Evolutionary conservation across 2,888 invertebrate genomes (phyloP).

Genomic region (Hydrotaea diabolus): DNA sequence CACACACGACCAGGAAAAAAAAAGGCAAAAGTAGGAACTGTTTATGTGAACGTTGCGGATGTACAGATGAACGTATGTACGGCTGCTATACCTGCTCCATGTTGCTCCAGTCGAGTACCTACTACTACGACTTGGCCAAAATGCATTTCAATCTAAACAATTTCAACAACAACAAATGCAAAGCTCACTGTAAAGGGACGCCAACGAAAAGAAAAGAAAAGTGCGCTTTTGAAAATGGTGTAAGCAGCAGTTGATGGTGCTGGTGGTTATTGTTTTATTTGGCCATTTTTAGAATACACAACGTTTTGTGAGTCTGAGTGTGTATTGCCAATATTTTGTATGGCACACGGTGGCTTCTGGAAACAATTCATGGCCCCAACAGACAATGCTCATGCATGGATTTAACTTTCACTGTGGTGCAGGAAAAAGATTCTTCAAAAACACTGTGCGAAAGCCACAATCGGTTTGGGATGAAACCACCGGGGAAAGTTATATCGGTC

Average conservation of each 20-base stretch:
- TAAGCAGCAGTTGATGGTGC: neutral
- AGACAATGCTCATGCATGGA: too few relatives aligned
- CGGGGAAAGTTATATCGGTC: too few relatives aligned
- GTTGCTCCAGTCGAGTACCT: too few relatives aligned
- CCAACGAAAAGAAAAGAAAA: neutral
- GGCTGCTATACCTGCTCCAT: neutral
- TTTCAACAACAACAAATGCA: neutral
- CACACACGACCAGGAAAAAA: neutral
- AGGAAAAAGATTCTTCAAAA: too few relatives aligned
- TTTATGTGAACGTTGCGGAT: neutral
- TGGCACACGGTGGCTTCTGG: too few relatives aligned
- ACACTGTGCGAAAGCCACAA: too few relatives aligned
- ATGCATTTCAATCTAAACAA: slow-evolving; percentile 16
- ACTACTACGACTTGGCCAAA: neutral
- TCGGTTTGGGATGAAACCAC: too few relatives aligned
- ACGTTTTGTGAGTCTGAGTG: neutral
- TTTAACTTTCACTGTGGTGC: too few relatives aligned
- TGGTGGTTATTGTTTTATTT: neutral
- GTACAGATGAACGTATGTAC: neutral
- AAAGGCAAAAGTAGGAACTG: neutral
- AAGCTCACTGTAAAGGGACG: neutral
- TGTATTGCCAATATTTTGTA: too few relatives aligned
- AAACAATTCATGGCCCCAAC: too few relatives aligned
- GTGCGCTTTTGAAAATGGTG: slow-evolving; percentile 5
- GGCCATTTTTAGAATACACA: neutral